These are phyloP conservation scores for Luperina nickerlii DNA, from an alignment of 2,888 invertebrate genomes.

Conservation along the genomic window DNA sequence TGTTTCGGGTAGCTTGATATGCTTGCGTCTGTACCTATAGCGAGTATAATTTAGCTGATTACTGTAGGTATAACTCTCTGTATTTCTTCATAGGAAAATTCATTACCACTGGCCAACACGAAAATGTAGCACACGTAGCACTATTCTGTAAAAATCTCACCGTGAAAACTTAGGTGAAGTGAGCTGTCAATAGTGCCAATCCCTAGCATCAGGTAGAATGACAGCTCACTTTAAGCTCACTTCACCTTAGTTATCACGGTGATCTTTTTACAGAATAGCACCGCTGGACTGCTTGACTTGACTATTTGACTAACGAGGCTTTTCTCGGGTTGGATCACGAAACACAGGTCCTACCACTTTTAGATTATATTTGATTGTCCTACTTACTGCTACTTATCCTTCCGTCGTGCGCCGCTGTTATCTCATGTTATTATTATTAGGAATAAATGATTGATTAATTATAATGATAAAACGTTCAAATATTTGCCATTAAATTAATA, in stretches of 20 bases:
- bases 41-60: neutral
- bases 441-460: neutral
- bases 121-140: too few species aligned
- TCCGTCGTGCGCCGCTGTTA: neutral
- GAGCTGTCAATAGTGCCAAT: too few species aligned
- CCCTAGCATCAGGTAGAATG: too few species aligned
- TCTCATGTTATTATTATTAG: neutral
- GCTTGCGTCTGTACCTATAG: neutral
- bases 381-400: neutral
- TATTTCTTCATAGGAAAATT: neutral
- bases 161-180: too few species aligned
- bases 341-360: neutral
- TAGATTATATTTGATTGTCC: constrained; percentile 2
- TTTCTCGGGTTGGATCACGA: neutral
- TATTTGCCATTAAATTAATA: neutral
- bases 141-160: too few species aligned
- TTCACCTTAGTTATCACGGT: too few species aligned
- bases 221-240: too few species aligned
- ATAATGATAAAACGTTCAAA: neutral
- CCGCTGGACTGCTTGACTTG: neutral
- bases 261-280: too few species aligned
- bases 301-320: neutral
- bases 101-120: neutral
- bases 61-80: neutral
- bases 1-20: too few species aligned